phyloP scores from a whole-genome alignment of 2,888 invertebrate species.

The Andricus curvator region DNA sequence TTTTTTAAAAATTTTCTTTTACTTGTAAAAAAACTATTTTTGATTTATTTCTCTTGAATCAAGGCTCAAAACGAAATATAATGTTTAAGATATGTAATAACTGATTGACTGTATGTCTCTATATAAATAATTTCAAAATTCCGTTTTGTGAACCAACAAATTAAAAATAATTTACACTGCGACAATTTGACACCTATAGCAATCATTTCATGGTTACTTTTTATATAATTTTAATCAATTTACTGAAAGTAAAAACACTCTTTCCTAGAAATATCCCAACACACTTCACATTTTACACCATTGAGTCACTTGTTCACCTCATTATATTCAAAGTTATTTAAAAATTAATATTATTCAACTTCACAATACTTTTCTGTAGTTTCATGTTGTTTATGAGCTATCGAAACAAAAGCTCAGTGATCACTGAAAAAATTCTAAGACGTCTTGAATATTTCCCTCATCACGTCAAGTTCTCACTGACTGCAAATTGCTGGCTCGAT shows the following conservation, averaged over 20 bases:
- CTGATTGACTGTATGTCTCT: too few species aligned
- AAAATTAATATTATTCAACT: neutral
- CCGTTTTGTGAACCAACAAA: too few species aligned
- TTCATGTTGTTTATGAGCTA: neutral
- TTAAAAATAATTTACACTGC: too few species aligned
- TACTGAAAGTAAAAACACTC: neutral
- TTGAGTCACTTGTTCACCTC: neutral
- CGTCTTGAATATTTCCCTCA: conserved; percentile 25
- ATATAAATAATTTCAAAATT: too few species aligned
- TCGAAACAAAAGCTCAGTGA: neutral
- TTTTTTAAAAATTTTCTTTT: neutral
- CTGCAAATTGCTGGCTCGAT: conserved; percentile 27
- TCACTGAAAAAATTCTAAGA: neutral
- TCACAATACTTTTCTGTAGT: neutral
- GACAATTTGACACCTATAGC: too few species aligned
- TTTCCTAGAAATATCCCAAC: too few species aligned
- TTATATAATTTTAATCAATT: neutral
- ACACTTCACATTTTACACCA: neutral
- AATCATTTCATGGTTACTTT: neutral
- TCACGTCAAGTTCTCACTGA: conserved; percentile 34
- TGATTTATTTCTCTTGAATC: too few species aligned
- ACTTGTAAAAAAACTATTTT: too few species aligned
- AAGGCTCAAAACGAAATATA: too few species aligned
- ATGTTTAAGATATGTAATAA: too few species aligned
- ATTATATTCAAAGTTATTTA: neutral